phyloP scores from a whole-genome alignment of 2,797 vertebrate species.

The Poeciliopsis gracilis region DNA sequence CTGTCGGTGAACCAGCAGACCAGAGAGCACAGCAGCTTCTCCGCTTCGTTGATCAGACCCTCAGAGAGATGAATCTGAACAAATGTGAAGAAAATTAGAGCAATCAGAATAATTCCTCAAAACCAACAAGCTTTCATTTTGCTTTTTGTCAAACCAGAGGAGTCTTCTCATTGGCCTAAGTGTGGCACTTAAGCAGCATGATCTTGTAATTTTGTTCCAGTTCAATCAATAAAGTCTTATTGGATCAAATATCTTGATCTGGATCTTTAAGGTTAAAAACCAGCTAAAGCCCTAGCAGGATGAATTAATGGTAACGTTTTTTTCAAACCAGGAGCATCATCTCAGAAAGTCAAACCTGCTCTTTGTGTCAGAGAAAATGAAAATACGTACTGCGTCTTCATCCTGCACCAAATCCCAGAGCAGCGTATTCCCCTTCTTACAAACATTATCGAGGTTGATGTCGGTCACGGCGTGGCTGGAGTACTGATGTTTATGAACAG shows the following conservation, averaged over 20 bases:
- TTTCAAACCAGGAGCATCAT: background rate
- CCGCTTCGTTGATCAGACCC: slow-evolving; percentile 97
- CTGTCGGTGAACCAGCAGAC: slow-evolving; percentile 99
- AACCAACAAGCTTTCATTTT: background rate
- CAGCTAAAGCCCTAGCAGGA: background rate
- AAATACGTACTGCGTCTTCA: slow-evolving; percentile 91
- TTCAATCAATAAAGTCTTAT: background rate
- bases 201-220: background rate
- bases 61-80: slow-evolving; percentile 95
- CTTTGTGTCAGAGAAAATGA: background rate
- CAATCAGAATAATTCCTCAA: background rate
- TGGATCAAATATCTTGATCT: background rate
- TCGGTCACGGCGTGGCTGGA: slow-evolving; percentile 93
- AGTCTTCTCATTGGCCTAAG: background rate
- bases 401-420: slow-evolving; percentile 99
- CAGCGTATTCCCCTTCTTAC: slow-evolving; percentile 97
- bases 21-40: slow-evolving; percentile 97
- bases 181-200: background rate
- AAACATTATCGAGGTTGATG: slow-evolving; percentile 99
- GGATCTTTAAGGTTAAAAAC: background rate
- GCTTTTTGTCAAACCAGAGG: too few species aligned
- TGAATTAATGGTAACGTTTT: background rate
- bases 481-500: slow-evolving; percentile 96
- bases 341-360: background rate
- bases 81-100: background rate